phyloP scores from a whole-genome alignment of 2,888 invertebrate genomes.

The Eilema sororculum region DNA sequence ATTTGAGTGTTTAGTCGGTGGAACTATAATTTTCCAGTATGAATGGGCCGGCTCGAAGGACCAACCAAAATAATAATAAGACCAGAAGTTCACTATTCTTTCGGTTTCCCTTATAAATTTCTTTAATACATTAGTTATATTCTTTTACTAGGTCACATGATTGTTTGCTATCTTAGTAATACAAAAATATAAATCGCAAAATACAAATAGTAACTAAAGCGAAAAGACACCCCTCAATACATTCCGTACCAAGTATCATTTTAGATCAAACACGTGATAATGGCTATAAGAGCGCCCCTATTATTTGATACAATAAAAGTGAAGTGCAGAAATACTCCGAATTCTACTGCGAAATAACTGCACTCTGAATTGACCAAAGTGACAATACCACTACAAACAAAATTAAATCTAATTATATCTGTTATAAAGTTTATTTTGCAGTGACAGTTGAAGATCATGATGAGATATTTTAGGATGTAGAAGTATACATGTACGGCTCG shows the following conservation, averaged over 20 bases:
- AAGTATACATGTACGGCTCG: conserved; percentile 64
- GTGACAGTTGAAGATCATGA: conserved; percentile 44
- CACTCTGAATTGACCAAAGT: conserved; percentile 62
- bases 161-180: neutral
- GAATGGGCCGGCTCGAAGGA: neutral
- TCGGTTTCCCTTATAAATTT: neutral
- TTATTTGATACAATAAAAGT: conserved; percentile 87
- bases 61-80: neutral
- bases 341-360: conserved; percentile 79
- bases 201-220: conserved; percentile 59
- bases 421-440: conserved; percentile 51
- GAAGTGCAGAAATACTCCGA: conserved; percentile 87
- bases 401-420: conserved; percentile 38
- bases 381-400: conserved; percentile 36
- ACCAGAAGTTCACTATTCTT: too few relatives aligned
- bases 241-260: conserved; percentile 82
- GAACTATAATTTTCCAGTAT: neutral
- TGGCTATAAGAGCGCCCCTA: conserved; percentile 86
- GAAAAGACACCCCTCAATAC: conserved; percentile 64
- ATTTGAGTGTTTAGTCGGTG: neutral
- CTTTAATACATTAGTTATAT: neutral
- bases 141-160: neutral
- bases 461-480: conserved; percentile 71
- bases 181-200: conserved; percentile 27
- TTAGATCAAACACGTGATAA: conserved; percentile 88